Percentiles rank a stretch among this genome's conserved stretches.
These are phyloP conservation scores for Pungitius pungitius DNA, from an alignment of 2,113 vertebrate species.

Conservation along the genomic window DNA sequence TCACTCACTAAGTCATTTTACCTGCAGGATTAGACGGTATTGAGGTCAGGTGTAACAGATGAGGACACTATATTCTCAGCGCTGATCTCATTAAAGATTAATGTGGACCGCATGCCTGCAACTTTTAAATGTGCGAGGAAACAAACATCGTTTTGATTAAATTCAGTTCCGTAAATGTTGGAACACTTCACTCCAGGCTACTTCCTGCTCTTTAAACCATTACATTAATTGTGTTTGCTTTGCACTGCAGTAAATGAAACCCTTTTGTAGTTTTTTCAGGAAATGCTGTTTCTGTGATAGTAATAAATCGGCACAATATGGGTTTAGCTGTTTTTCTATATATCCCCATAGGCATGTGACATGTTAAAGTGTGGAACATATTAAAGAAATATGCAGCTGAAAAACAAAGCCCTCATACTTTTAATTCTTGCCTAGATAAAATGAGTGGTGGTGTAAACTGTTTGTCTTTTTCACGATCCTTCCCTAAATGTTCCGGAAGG, in stretches of 20 bases:
- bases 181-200: constrained; percentile 45
- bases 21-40: not conserved
- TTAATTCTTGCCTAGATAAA: not conserved
- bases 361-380: not conserved
- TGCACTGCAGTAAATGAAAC: constrained; percentile 41
- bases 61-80: constrained; percentile 1
- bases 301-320: not conserved
- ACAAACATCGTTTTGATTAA: constrained; percentile 47
- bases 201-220: constrained; percentile 57
- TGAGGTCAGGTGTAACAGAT: constrained; percentile 18
- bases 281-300: not conserved
- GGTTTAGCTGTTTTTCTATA: constrained; percentile 2
- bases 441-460: not conserved
- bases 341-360: not conserved
- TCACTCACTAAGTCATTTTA: not conserved
- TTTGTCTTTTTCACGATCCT: constrained; percentile 1
- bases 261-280: constrained; percentile 37
- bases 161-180: constrained; percentile 44
- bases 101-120: constrained; percentile 27
- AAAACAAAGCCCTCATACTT: not conserved
- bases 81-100: constrained; percentile 46
- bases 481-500: constrained; percentile 25
- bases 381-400: not conserved
- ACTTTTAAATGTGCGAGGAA: constrained; percentile 26
- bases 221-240: constrained; percentile 65